Conservation (phyloP, 2,113 vertebrate genomes). For the Ceyx margarethae region DNA sequence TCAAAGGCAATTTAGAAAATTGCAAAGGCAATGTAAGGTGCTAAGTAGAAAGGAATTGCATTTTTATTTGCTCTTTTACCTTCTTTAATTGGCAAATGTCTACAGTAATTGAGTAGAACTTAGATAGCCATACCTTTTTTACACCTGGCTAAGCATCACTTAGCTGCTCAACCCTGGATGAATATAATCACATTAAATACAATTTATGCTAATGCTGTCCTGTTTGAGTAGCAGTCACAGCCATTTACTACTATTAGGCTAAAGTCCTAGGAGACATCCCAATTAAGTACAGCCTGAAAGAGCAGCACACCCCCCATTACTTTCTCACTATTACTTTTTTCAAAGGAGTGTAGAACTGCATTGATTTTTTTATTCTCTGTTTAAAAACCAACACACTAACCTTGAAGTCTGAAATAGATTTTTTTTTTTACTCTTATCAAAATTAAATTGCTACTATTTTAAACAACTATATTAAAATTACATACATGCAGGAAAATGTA, state of each 20-base stretch:
- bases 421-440: neutral
- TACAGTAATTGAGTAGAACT: constrained; percentile 27
- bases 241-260: constrained; percentile 23
- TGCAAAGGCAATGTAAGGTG: neutral
- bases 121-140: constrained; percentile 46
- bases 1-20: neutral
- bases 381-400: neutral
- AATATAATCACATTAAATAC: constrained; percentile 26
- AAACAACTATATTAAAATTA: neutral
- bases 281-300: constrained; percentile 9
- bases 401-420: neutral
- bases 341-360: neutral
- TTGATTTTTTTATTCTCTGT: neutral
- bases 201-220: constrained; percentile 43
- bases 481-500: neutral
- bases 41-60: constrained; percentile 13
- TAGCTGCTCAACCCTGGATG: constrained; percentile 39
- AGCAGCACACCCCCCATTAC: neutral
- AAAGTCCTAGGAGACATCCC: constrained; percentile 15
- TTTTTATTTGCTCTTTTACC: constrained; percentile 40
- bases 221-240: constrained; percentile 12
- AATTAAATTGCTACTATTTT: neutral
- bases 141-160: constrained; percentile 59
- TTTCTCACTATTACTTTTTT: neutral
- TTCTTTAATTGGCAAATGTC: constrained; percentile 28